Base-by-base conservation (phyloP, 2,797 vertebrate species). In the Tiaroga cobitis region DNA sequence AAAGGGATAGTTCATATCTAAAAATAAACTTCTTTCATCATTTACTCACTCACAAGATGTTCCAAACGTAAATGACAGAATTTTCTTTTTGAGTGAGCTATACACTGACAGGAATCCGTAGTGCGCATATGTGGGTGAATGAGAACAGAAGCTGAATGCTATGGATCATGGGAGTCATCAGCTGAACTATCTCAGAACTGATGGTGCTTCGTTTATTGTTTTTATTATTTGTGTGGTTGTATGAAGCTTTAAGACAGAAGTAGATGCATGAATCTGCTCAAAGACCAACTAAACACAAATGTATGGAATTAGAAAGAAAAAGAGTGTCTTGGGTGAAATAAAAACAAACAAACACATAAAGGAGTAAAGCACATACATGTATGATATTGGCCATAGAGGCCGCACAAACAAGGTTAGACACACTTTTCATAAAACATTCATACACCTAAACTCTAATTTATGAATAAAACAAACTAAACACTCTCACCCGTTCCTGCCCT, bases 401-500 rank as follows among this genome's bases (percentile, higher is more conserved):
- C 1, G 4, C 26, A 63, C 29, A 63, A 63, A 32, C 15, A 32
- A 32, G 21, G 32, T 43, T 26, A 54, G 11, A 56, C 4, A 56
- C 26, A 68, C 34, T 75, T 39, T 16, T 82, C n/a, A 73, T 29
- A 32, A 77, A 15, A 78, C 13, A 13, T 43, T 70, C 10, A 74
- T 24, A 65, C 43, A 59, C 34, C 26, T 37, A 41, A 29, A 26
- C 19, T 8, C 8, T 2, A 63, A 74, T 13, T 46, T 34, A 39
- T 65, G 16, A 24, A 65, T 8, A 3, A 29, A 74, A 49, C 13
- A 18, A 51, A 46, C 43, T 46, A 4, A 15, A 34, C 34, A 65
- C 39, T 72, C 97, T 95, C 91, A 99, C 98, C 92, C 98, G 93
- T 76, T 99, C 98, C 92, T 99, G 98, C 67, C 98, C 98, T 63